phyloP scores from a whole-genome alignment of 1,140 invertebrate species.

The Conus ventricosus region DNA sequence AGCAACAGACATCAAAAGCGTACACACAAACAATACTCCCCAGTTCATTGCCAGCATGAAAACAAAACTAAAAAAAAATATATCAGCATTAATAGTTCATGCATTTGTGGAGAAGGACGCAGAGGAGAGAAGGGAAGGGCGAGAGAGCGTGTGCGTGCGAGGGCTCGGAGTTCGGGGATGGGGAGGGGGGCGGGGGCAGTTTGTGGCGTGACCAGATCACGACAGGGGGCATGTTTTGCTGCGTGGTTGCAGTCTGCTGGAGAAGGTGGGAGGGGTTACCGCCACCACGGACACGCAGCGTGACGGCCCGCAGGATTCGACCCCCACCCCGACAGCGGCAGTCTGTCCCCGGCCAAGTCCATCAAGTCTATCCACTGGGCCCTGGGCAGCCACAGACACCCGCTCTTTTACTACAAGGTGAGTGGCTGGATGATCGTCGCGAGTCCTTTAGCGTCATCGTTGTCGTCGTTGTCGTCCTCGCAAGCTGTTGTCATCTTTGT shows the following conservation, averaged over 20 bases:
- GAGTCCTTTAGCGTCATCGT: neutral
- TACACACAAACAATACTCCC: too few relatives aligned
- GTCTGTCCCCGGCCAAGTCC: conserved; percentile 60
- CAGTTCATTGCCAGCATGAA: too few relatives aligned
- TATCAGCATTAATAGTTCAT: too few relatives aligned
- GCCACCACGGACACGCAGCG: conserved; percentile 9
- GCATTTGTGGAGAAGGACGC: too few relatives aligned
- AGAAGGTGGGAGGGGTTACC: neutral
- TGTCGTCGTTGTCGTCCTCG: neutral
- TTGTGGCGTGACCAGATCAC: too few relatives aligned
- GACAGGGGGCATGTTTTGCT: neutral
- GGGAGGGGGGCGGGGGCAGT: too few relatives aligned
- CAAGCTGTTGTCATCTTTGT: neutral
- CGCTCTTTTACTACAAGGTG: conserved; percentile 47
- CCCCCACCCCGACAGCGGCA: conserved; percentile 56
- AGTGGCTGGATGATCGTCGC: too few relatives aligned
- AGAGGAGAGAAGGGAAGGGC: too few relatives aligned
- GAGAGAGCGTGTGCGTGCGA: too few relatives aligned
- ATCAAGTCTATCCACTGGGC: conserved; percentile 65
- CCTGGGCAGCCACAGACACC: conserved; percentile 55
- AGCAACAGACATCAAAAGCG: too few relatives aligned
- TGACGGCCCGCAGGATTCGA: conserved; percentile 35
- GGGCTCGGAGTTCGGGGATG: too few relatives aligned
- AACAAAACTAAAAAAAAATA: too few relatives aligned
- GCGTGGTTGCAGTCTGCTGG: conserved; percentile 41